These are phyloP conservation scores for Syrrhaptes paradoxus DNA, from an alignment of 2,113 vertebrate genomes.

Conservation along the genomic window DNA sequence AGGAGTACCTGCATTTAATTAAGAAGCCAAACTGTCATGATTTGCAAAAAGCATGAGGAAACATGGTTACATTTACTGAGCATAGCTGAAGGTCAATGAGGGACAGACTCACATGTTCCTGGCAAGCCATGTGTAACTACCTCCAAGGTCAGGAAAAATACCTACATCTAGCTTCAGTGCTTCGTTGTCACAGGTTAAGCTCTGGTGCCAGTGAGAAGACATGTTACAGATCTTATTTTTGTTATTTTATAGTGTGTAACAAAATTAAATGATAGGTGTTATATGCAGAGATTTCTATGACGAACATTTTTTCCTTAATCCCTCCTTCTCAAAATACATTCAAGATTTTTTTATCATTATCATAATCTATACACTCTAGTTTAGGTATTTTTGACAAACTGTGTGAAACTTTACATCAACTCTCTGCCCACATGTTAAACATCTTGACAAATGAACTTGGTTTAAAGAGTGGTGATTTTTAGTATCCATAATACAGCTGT, in stretches of 20 bases:
- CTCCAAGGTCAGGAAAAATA: slow-evolving; percentile 6
- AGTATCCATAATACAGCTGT: background rate
- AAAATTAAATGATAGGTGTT: slow-evolving; percentile 35
- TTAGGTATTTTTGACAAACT: slow-evolving; percentile 11
- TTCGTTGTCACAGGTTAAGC: background rate
- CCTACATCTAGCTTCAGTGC: slow-evolving; percentile 17
- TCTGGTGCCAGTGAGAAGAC: slow-evolving; percentile 60
- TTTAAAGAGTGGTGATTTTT: background rate
- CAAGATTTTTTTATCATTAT: background rate
- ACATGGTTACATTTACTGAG: slow-evolving; percentile 34
- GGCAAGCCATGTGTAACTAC: slow-evolving; percentile 4
- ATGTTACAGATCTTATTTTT: slow-evolving; percentile 54
- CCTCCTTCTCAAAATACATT: background rate
- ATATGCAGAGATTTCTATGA: slow-evolving; percentile 66
- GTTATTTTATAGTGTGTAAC: slow-evolving; percentile 21
- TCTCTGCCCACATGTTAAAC: background rate
- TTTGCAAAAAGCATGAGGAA: slow-evolving; percentile 47
- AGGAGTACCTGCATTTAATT: background rate
- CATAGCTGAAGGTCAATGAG: slow-evolving; percentile 32
- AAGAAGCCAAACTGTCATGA: slow-evolving; percentile 19
- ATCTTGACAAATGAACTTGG: background rate
- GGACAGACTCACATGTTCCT: background rate
- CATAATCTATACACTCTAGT: background rate
- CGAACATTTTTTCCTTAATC: slow-evolving; percentile 10
- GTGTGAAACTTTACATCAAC: background rate